These are phyloP conservation scores for Plumapathes pennacea DNA, from an alignment of 92 coral and sea anemone species.

Conservation along the genomic window DNA sequence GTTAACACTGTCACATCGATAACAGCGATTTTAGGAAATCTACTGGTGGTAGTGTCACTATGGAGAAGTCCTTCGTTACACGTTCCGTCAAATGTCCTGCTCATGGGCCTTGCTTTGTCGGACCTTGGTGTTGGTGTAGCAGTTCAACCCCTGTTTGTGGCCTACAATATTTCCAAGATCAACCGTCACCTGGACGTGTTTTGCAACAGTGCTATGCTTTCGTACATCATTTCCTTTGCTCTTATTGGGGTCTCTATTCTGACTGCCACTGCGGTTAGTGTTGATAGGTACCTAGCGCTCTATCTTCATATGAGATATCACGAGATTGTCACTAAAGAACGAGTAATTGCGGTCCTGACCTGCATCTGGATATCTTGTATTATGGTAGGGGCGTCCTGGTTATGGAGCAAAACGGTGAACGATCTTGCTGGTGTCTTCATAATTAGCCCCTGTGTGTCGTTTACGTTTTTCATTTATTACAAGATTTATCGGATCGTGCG, in stretches of 20 bases:
- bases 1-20: no score
- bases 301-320: constrained; percentile 24
- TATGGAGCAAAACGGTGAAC: background rate
- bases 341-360: background rate
- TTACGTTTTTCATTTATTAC: constrained; percentile 7
- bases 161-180: background rate
- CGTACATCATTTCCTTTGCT: constrained; percentile 1
- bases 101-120: constrained; percentile 24
- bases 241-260: constrained; percentile 18
- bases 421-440: background rate
- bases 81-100: constrained; percentile 21
- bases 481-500: constrained; percentile 25
- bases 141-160: constrained; percentile 19
- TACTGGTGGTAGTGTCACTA: background rate
- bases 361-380: background rate
- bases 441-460: background rate
- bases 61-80: constrained; percentile 26
- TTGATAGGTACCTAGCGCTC: constrained; percentile 23
- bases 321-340: constrained; percentile 10
- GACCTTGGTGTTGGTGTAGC: constrained; percentile 18
- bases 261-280: constrained; percentile 16
- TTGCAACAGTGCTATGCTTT: background rate
- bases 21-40: constrained; percentile 25
- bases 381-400: constrained; percentile 7
- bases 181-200: background rate